phyloP scores from a whole-genome alignment of 2,797 vertebrate genomes.

The Neoniphon sammara region DNA sequence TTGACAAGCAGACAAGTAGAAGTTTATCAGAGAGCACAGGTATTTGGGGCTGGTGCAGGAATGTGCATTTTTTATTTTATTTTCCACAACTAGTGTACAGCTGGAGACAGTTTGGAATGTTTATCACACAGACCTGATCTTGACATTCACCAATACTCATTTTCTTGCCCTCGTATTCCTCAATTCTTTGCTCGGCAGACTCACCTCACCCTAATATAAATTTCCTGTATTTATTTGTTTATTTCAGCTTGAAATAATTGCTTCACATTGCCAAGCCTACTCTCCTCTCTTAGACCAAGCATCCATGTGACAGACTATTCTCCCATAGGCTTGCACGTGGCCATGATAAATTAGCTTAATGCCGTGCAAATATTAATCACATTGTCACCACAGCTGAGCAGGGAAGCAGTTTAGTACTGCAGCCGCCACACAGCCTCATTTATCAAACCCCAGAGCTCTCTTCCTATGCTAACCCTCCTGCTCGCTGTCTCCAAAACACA shows the following conservation, averaged over 20 bases:
- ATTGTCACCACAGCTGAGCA: conserved; percentile 82
- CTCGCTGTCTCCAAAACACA: conserved; percentile 73
- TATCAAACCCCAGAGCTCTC: conserved; percentile 80
- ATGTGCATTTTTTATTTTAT: not conserved
- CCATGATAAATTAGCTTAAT: conserved; percentile 84
- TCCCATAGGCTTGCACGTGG: conserved; percentile 73
- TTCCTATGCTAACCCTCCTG: conserved; percentile 67
- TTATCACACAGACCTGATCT: conserved; percentile 31
- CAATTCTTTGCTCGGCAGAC: conserved; percentile 53
- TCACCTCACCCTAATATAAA: conserved; percentile 44
- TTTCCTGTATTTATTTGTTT: conserved; percentile 71
- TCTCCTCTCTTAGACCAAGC: conserved; percentile 56
- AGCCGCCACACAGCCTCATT: conserved; percentile 78
- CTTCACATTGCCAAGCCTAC: conserved; percentile 62
- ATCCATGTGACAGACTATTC: conserved; percentile 77
- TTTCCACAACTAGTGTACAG: not conserved
- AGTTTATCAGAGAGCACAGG: conserved; percentile 1
- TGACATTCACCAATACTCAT: conserved; percentile 36
- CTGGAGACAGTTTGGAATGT: conserved; percentile 14
- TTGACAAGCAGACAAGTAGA: not conserved
- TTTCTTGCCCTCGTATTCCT: conserved; percentile 49
- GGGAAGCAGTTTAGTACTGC: conserved; percentile 80
- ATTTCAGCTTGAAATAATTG: conserved; percentile 71
- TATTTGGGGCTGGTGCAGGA: not conserved
- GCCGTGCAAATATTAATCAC: conserved; percentile 85